Base-by-base conservation (phyloP, 35 echinoderm and acorn worm genomes). In the Hemicentrotus pulcherrimus region DNA sequence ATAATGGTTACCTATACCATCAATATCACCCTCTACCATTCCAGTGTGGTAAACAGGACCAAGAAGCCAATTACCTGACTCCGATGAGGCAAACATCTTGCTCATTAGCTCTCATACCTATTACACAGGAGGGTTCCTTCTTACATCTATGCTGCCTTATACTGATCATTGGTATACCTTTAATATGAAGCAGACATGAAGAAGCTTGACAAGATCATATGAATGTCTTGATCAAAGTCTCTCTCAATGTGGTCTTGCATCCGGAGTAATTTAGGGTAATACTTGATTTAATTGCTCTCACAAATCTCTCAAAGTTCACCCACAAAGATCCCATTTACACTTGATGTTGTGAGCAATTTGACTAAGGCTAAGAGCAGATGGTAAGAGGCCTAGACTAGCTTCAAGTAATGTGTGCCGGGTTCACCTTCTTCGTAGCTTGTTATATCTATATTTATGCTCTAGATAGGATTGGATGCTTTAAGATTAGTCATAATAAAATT, bases 261-360 rank as follows among this genome's bases (percentile, higher is more conserved):
- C 65, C 65, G 65, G 65, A 78, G 65, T 78, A n/a, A 78, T 78
- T 78, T 78, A 16, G 65, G 65, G 65, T n/a, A 78, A 78, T 78
- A n/a, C 19, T 78, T 6, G 28, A 78, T 22, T 78, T 55, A 55
- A 55, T 78, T 78, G 65, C 28, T 2, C 4, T n/a, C 65, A 78
- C 22, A 28, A 78, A 28, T 78, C 22, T 28, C 28, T 78, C 65
- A 78, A n/a, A n/a, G 65, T 78, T 78, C 65, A 78, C 7, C 65
- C 22, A 78, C 65, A 78, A 78, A 78, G 65, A 22, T 78, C 5
- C 65, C 65, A 78, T 78, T 78, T 78, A 78, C 65, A n/a, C 65
- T 78, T 5, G 65, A 78, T 28, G 19, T 78, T 78, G n/a, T 4
- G 18, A n/a, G 65, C 28, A 78, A 78, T n/a, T 78, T 78, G 6